phyloP scores from a whole-genome alignment of 2,113 vertebrate species.

The Struthio camelus region DNA sequence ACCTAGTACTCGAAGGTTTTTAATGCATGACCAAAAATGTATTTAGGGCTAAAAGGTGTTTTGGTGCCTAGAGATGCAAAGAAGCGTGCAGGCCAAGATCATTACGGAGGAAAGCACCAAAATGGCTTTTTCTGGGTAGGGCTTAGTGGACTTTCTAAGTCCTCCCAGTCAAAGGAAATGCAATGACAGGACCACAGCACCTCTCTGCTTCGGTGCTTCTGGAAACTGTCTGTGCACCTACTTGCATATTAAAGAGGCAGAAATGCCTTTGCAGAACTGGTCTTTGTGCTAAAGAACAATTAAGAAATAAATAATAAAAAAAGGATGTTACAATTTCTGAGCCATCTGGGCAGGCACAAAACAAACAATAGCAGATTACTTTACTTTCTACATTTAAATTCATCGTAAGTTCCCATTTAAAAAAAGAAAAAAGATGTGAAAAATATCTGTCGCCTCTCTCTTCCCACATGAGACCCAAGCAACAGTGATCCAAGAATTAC shows the following conservation, averaged over 20 bases:
- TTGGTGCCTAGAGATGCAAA: not conserved
- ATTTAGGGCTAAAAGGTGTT: not conserved
- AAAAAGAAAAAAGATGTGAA: not conserved
- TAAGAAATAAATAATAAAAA: not conserved
- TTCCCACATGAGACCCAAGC: not conserved
- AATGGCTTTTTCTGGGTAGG: not conserved
- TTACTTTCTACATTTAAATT: not conserved
- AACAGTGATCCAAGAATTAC: not conserved
- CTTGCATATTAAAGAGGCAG: not conserved
- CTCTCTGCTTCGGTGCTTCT: not conserved
- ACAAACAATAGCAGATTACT: not conserved
- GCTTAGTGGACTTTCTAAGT: not conserved
- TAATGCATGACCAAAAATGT: not conserved
- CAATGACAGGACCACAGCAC: not conserved
- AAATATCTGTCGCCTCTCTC: not conserved
- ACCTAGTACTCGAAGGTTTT: not conserved
- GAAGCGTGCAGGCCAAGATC: not conserved
- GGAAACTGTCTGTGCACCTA: not conserved
- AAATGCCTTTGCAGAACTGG: not conserved
- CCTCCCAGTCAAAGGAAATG: not conserved
- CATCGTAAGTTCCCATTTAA: not conserved
- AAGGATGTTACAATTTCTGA: not conserved
- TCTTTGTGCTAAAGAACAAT: not conserved
- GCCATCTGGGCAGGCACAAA: not conserved
- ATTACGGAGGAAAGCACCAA: not conserved